Evolutionary conservation across 1,140 invertebrate species (phyloP), one percentile per base, ranked within the genome.

Genomic region (Sipha flava): DNA sequence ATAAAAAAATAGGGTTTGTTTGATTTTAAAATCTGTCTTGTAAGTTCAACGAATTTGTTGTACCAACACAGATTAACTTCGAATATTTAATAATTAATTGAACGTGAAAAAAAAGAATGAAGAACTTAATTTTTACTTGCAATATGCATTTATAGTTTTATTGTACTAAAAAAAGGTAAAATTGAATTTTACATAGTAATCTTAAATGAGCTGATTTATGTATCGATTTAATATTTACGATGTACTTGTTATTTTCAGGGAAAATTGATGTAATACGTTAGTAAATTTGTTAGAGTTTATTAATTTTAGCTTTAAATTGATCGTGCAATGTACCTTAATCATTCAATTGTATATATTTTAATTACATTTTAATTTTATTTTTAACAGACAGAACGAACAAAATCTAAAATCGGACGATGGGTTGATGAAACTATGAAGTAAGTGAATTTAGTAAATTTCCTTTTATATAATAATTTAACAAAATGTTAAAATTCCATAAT

Each of bases 391-490:
- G 70, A 75, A 75, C 49, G 49, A n/a, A 14, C 70, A 7, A 75
- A 75, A 23, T 75, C 47, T 7, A 75, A 75, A 75, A 75, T 75
- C 12, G 70, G 70, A 16, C 45, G 70, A 37, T 75, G 70, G 70
- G 70, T 75, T 12, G 70, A 75, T 23, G 70, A 75, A 54, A 75
- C 70, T 34, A 75, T 75, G 70, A 75, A 75, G 70, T 75, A 75
- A 49, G 68, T 72, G 3, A 31, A 31, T n/a, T 29, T 6, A 40
- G n/a, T n/a, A n/a, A n/a, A n/a, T n/a, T n/a, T n/a, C n/a, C n/a
- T n/a, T n/a, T n/a, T n/a, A n/a, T n/a, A n/a, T n/a, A n/a, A n/a
- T n/a, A n/a, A n/a, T n/a, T n/a, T n/a, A n/a, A n/a, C n/a, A n/a
- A n/a, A n/a, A n/a, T n/a, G n/a, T n/a, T n/a, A n/a, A n/a, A n/a